A percentile compares a stretch with the other conserved stretches of the same genome.
Conservation (phyloP, 1,140 invertebrate species). For the Agrilus planipennis region DNA sequence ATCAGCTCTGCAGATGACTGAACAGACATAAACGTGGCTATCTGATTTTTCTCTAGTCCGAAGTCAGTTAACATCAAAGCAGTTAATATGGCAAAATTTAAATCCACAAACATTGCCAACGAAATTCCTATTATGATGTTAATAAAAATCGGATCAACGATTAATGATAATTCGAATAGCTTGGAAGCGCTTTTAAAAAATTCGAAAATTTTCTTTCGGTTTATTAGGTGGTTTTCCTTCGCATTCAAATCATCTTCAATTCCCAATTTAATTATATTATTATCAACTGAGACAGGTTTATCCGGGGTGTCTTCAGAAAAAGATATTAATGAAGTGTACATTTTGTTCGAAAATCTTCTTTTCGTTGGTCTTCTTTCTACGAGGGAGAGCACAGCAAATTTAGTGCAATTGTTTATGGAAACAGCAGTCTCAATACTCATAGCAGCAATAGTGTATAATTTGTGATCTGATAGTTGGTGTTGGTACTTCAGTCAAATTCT, state of each 20-base stretch:
- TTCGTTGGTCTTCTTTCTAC: no score
- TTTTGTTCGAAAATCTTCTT: constrained; percentile 1
- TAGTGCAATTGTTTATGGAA: no score
- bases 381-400: no score
- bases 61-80: constrained; percentile 54
- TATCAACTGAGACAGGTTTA: neutral
- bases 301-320: neutral
- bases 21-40: constrained; percentile 47
- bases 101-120: constrained; percentile 51
- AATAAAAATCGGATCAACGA: constrained; percentile 51
- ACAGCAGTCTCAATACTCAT: no score
- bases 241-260: neutral
- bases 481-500: no score
- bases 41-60: constrained; percentile 41
- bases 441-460: no score
- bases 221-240: neutral
- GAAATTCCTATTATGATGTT: constrained; percentile 55
- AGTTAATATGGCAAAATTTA: constrained; percentile 55
- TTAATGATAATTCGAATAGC: constrained; percentile 53
- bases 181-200: constrained; percentile 40
- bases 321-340: neutral
- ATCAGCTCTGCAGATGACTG: constrained; percentile 46
- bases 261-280: neutral
- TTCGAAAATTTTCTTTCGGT: no score
- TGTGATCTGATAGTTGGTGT: no score